Conservation (phyloP, 2,113 vertebrate species). For the Trinectes maculatus region DNA sequence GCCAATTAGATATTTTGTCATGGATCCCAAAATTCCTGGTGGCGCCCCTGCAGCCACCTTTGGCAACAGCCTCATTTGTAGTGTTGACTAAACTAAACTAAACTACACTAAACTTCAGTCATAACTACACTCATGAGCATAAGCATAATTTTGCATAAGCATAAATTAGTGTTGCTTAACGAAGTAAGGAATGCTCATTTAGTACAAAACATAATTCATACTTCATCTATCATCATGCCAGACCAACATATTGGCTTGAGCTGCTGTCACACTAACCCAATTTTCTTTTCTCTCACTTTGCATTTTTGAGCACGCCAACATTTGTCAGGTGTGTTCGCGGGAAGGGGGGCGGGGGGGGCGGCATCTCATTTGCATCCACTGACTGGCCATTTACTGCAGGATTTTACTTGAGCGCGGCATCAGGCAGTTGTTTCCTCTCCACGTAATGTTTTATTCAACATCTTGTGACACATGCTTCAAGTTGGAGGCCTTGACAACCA, state of each 20-base stretch:
- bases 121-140: too few relatives aligned
- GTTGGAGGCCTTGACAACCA: constrained; percentile 64
- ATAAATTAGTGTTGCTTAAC: not conserved
- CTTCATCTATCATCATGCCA: not conserved
- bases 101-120: too few relatives aligned
- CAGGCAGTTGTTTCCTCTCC: constrained; percentile 56
- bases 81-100: too few relatives aligned
- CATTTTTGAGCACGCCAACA: constrained; percentile 38
- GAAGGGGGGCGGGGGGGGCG: too few relatives aligned
- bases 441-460: constrained; percentile 78
- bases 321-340: constrained; percentile 64
- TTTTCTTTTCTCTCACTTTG: not conserved
- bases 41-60: too few relatives aligned
- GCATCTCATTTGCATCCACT: constrained; percentile 66
- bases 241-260: not conserved
- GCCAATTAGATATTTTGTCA: too few relatives aligned
- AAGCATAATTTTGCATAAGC: too few relatives aligned
- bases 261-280: not conserved
- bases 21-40: too few relatives aligned
- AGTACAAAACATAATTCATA: not conserved
- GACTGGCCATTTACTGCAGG: constrained; percentile 61
- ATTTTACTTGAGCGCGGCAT: constrained; percentile 57
- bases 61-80: too few relatives aligned
- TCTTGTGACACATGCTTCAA: constrained; percentile 65
- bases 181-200: not conserved